phyloP scores from a whole-genome alignment of 2,888 invertebrate species.

The Rhingia rostrata region DNA sequence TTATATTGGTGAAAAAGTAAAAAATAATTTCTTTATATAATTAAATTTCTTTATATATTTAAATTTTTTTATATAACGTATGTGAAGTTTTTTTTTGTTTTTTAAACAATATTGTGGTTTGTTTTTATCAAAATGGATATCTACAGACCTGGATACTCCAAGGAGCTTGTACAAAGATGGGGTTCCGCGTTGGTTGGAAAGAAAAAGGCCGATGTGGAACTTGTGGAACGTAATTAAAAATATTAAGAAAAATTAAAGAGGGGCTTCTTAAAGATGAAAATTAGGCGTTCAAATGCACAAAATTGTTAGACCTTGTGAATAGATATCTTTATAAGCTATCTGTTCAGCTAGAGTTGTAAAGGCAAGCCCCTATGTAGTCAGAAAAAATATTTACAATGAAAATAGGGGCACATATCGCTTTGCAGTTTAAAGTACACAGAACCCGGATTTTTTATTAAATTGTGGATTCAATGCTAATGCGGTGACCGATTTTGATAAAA shows the following conservation, averaged over 20 bases:
- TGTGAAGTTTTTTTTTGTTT: constrained; percentile 22
- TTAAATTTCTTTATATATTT: constrained; percentile 35
- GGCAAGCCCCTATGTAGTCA: too few relatives aligned
- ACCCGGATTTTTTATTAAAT: too few relatives aligned
- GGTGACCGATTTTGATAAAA: too few relatives aligned
- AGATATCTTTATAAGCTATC: too few relatives aligned
- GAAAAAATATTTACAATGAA: too few relatives aligned
- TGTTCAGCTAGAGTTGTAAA: too few relatives aligned
- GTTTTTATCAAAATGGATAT: constrained; percentile 31
- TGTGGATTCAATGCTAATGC: too few relatives aligned
- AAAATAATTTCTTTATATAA: constrained; percentile 46
- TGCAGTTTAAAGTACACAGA: too few relatives aligned
- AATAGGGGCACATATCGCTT: too few relatives aligned
- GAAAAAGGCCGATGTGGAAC: not conserved
- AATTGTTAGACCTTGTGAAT: too few relatives aligned
- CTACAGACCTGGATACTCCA: constrained; percentile 44
- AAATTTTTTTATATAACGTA: constrained; percentile 12
- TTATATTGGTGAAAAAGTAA: constrained; percentile 57
- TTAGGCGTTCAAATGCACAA: not conserved
- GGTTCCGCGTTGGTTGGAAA: constrained; percentile 11
- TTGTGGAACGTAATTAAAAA: not conserved
- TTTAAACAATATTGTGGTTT: not conserved
- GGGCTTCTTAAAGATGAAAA: too few relatives aligned
- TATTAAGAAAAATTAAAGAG: not conserved
- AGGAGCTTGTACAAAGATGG: constrained; percentile 56